These are phyloP conservation scores for Merluccius polli DNA, from an alignment of 2,797 vertebrate species.

Conservation along the genomic window DNA sequence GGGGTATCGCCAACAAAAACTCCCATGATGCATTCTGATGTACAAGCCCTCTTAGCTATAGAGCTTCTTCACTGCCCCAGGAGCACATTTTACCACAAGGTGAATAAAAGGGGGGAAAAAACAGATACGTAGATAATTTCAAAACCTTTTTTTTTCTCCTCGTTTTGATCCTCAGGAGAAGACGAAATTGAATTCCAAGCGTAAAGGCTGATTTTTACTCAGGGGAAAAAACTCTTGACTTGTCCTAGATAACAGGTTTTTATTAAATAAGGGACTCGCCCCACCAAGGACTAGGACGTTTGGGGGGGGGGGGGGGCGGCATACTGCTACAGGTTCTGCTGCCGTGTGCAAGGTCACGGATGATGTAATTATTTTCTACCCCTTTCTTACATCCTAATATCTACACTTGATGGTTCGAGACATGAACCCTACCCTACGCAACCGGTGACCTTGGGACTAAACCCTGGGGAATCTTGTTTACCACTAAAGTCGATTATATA, in stretches of 20 bases:
- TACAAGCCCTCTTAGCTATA: conserved; percentile 27
- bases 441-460: conserved; percentile 62
- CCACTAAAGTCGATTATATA: conserved; percentile 71
- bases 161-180: background rate
- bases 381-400: conserved; percentile 21
- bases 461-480: conserved; percentile 52
- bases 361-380: conserved; percentile 42
- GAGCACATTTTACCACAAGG: conserved; percentile 3
- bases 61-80: conserved; percentile 30
- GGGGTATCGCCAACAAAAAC: too few species aligned
- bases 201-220: conserved; percentile 13
- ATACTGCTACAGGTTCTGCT: conserved; percentile 4
- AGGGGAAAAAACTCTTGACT: conserved; percentile 20
- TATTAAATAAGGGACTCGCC: conserved; percentile 9
- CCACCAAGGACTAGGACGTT: conserved; percentile 9
- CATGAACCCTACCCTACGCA: background rate
- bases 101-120: background rate
- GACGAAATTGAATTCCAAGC: background rate
- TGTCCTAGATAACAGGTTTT: conserved; percentile 14
- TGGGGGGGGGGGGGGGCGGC: too few species aligned
- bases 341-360: conserved; percentile 39
- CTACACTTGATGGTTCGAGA: background rate
- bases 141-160: background rate
- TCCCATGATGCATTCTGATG: too few species aligned
- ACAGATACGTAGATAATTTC: background rate